These are phyloP conservation scores for Tetragonisca angustula DNA, from an alignment of 2,888 invertebrate species.

Conservation along the genomic window DNA sequence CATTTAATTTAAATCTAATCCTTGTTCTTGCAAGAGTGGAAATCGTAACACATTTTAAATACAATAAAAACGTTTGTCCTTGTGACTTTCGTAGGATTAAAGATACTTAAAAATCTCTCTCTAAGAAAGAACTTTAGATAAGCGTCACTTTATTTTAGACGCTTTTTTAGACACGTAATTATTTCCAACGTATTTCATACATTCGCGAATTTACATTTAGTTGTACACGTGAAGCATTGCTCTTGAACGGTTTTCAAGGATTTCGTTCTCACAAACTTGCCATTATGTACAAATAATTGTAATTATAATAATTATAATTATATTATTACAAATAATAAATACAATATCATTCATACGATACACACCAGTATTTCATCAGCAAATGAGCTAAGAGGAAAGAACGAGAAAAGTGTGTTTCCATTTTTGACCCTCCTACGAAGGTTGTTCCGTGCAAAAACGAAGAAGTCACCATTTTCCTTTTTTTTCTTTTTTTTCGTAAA, in stretches of 20 bases:
- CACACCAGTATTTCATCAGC: neutral
- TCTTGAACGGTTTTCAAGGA: neutral
- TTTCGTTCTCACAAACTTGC: conserved; percentile 15
- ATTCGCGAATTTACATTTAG: neutral
- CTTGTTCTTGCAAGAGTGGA: no score
- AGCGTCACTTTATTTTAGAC: neutral
- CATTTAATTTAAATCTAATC: no score
- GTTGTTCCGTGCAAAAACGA: no score
- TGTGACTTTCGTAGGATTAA: neutral
- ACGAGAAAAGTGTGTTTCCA: neutral
- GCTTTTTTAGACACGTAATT: no score
- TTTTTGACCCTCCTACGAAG: neutral
- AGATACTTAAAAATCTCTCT: neutral
- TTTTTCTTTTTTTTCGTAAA: no score
- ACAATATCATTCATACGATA: neutral
- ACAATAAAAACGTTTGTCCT: neutral
- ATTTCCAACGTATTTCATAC: neutral
- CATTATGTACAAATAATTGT: conserved; percentile 37
- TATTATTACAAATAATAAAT: no score
- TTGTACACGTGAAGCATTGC: neutral
- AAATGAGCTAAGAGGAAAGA: neutral
- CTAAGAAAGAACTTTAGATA: neutral
- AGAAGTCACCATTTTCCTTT: no score
- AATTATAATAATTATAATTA: no score
- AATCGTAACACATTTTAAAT: no score